phyloP scores from a whole-genome alignment of 2,797 vertebrate species.

The Betta splendens region DNA sequence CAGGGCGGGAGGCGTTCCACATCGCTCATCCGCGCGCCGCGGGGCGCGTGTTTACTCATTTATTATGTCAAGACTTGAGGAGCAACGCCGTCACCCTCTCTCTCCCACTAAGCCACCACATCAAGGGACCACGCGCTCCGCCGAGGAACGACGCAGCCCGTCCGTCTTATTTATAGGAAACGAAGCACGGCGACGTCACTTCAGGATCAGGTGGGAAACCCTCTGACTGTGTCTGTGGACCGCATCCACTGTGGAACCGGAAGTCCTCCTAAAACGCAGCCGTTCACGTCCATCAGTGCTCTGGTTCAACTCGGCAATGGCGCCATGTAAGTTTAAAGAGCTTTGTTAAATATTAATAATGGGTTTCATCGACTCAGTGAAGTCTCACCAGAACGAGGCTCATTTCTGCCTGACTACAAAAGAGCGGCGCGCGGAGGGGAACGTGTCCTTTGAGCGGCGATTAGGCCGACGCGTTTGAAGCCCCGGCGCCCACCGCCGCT shows the following conservation, averaged over 20 bases:
- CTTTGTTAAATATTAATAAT: conserved; percentile 54
- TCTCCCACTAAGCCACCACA: conserved; percentile 40
- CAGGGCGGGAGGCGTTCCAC: conserved; percentile 32
- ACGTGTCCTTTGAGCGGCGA: conserved; percentile 52
- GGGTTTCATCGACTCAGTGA: conserved; percentile 42
- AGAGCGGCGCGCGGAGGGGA: conserved; percentile 1
- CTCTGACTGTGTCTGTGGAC: conserved; percentile 8
- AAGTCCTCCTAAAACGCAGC: conserved; percentile 18
- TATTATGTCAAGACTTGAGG: conserved; percentile 37
- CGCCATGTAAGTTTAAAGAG: conserved; percentile 56
- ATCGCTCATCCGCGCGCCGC: conserved; percentile 29
- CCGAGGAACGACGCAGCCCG: background rate
- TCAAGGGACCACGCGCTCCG: conserved; percentile 38
- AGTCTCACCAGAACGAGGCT: conserved; percentile 46
- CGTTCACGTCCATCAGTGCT: conserved; percentile 40
- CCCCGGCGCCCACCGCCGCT: conserved; percentile 38
- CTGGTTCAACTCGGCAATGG: conserved; percentile 26
- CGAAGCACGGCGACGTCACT: conserved; percentile 6
- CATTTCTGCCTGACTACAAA: conserved; percentile 29
- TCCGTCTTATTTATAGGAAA: conserved; percentile 25
- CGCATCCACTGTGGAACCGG: background rate
- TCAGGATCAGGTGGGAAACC: conserved; percentile 1
- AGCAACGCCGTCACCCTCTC: conserved; percentile 32
- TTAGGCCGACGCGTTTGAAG: conserved; percentile 57
- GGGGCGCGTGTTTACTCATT: conserved; percentile 52